Conservation (phyloP, 2,888 invertebrate species). For the Agrochola litura region DNA sequence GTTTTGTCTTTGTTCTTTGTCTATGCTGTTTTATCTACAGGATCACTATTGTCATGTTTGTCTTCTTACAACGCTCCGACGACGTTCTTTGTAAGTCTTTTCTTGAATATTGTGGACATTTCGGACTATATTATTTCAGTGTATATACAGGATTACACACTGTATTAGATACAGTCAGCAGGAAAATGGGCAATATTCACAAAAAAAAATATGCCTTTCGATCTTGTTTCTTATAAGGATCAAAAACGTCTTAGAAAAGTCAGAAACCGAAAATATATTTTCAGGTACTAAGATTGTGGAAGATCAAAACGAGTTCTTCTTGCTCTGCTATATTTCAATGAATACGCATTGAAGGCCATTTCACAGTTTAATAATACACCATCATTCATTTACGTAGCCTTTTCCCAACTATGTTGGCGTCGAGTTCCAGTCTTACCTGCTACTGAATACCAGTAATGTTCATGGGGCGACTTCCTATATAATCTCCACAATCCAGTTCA, state of each 20-base stretch:
- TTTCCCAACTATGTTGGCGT: neutral
- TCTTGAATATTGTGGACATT: neutral
- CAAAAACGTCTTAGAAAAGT: no score
- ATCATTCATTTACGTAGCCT: neutral
- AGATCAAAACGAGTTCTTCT: neutral
- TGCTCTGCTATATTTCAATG: neutral
- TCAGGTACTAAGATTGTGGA: no score
- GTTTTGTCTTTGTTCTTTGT: neutral
- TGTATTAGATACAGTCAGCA: no score
- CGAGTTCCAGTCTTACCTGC: neutral
- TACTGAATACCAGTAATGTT: neutral
- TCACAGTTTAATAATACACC: neutral
- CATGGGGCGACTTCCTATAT: neutral
- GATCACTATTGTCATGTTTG: neutral
- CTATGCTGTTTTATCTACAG: constrained; percentile 5
- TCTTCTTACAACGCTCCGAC: no score
- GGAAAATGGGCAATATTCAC: no score
- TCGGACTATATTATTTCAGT: neutral
- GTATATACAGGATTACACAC: no score
- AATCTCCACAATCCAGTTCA: neutral
- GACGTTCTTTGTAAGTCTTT: no score
- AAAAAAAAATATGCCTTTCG: no score
- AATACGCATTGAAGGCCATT: neutral
- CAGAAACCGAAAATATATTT: no score
- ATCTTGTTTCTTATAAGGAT: no score